Evolutionary conservation across 1,140 invertebrate genomes (phyloP), one percentile per base, ranked within the genome.

Genomic region (Tigriopus japonicus): DNA sequence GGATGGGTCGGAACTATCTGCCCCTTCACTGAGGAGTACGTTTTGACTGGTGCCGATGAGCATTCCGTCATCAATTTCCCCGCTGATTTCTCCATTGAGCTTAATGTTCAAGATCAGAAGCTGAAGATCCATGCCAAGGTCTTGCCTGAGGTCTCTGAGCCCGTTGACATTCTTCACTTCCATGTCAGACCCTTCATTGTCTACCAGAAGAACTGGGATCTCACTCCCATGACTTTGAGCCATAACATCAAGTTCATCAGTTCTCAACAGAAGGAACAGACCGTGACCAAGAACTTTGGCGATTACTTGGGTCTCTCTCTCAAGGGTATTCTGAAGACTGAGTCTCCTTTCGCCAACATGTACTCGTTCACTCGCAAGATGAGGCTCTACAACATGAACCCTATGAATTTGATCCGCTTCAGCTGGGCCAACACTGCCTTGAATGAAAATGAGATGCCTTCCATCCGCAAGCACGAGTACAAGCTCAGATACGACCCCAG

Each of bases 11-110:
- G 59, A 23, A 61, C 59, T 21, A 55, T 23, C 24, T 55, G n/a
- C 15, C 59, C 59, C 15, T 61, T 61, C 51, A 61, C 59, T 9
- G 14, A 56, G 59, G 49, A 61, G 19, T n/a, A 7, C 52, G 40
- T 53, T 61, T 24, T 51, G 7, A 54, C 51, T 21, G 59, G 49
- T 17, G n/a, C 53, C 7, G 35, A 61, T 13, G 15, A 61, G 35
- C n/a, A 52, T 12, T 24, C 28, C 14, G 35, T 23, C 10, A 6
- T 55, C 28, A 61, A 61, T 21, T 9, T 56, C 7, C 59, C 59
- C 5, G 51, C 51, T 24, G 41, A n/a, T 6, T 54, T 49, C 17
- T 14, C n/a, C 49, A 19, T 41, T 2, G 10, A 60, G 1, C 35
- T 51, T 7, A 19, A 59, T 17, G 14, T 56, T 40, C 19, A 35